Percentiles rank a stretch among this genome's conserved stretches.
These are phyloP conservation scores for Molothrus ater DNA, from an alignment of 2,797 vertebrate species.

Conservation along the genomic window DNA sequence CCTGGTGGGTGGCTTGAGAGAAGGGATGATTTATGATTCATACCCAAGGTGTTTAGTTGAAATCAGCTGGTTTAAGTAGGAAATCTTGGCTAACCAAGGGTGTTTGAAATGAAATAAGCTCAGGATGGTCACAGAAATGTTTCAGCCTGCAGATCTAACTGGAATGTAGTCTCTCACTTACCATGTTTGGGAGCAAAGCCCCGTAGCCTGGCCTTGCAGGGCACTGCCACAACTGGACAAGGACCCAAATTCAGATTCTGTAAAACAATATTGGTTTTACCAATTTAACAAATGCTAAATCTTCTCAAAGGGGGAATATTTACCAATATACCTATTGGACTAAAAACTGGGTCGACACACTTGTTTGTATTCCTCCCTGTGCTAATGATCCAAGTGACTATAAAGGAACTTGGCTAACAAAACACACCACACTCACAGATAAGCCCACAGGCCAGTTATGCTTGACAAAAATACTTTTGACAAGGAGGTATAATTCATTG, in stretches of 20 bases:
- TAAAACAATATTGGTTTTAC: background rate
- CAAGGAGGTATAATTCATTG: background rate
- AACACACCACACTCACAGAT: background rate
- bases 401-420: background rate
- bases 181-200: background rate
- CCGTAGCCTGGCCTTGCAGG: background rate
- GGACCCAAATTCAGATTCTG: background rate
- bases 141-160: background rate
- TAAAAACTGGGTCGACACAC: background rate
- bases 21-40: background rate
- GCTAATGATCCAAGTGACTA: background rate
- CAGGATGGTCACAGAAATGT: background rate
- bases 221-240: background rate
- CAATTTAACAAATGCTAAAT: background rate
- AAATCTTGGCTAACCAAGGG: background rate
- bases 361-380: accelerated
- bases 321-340: background rate
- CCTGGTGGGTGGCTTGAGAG: background rate
- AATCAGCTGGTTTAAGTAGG: background rate
- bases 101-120: background rate
- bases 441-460: background rate
- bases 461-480: slow-evolving; percentile 25
- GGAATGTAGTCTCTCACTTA: accelerated
- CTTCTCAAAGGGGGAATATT: background rate
- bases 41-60: background rate